A percentile compares a stretch with the other conserved stretches of the same genome.
Conservation (phyloP, 2,797 vertebrate genomes). For the Alcedo quadribrachys region DNA sequence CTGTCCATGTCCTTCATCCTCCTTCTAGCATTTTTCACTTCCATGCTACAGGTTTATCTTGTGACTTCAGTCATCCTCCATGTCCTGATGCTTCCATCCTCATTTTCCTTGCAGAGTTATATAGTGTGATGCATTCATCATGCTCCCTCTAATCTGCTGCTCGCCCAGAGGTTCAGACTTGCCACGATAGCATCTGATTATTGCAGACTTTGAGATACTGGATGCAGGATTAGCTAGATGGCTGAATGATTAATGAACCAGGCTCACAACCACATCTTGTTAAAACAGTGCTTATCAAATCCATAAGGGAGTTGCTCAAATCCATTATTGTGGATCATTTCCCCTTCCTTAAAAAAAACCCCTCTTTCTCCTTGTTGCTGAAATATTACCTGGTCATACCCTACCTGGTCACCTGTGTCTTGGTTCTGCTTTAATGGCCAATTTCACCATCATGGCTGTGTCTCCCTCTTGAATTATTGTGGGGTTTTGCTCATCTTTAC, state of each 20-base stretch:
- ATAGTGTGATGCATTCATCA: neutral
- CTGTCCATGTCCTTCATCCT: neutral
- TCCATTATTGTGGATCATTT: neutral
- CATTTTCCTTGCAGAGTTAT: neutral
- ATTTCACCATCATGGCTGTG: neutral
- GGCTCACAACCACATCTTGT: neutral
- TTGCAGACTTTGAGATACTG: neutral
- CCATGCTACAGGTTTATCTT: neutral
- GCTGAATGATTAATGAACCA: conserved; percentile 17
- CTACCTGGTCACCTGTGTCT: neutral
- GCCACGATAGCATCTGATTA: neutral
- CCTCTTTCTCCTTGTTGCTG: neutral
- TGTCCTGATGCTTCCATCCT: neutral
- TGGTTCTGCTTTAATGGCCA: neutral
- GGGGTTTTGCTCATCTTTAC: neutral
- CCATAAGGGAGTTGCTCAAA: neutral
- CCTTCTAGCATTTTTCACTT: neutral
- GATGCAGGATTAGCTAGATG: neutral
- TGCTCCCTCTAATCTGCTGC: neutral
- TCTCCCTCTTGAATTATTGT: neutral
- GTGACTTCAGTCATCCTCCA: neutral
- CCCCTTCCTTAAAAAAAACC: neutral
- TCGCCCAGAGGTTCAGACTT: neutral
- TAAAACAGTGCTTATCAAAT: conserved; percentile 33
- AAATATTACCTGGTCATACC: neutral